phyloP scores from a whole-genome alignment of 2,113 vertebrate genomes.

The pig (Sus scrofa) region DNA sequence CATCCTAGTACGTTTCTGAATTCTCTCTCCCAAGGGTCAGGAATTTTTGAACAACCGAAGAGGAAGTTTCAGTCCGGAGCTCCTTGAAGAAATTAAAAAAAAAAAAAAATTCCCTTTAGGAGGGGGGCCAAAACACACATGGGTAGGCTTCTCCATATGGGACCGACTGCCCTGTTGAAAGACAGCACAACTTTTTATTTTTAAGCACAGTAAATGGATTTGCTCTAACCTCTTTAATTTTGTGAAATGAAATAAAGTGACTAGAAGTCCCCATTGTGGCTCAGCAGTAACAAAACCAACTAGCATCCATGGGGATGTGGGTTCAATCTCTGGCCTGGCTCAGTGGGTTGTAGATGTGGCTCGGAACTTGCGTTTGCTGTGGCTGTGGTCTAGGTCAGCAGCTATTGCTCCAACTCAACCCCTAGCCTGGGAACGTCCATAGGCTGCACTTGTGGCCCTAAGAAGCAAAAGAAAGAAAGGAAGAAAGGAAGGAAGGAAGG shows the following conservation, averaged over 20 bases:
- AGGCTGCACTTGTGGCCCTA: no score
- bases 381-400: no score
- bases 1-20: conserved; percentile 1
- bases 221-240: neutral
- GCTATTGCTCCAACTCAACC: no score
- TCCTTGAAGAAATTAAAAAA: neutral
- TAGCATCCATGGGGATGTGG: no score
- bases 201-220: neutral
- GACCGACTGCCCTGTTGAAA: neutral
- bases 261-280: no score
- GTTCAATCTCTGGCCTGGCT: no score
- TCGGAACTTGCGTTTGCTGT: no score
- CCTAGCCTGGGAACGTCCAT: no score
- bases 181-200: neutral
- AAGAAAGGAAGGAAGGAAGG: no score
- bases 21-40: neutral
- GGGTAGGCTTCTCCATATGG: neutral
- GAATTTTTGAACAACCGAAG: neutral
- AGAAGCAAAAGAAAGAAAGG: no score
- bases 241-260: neutral
- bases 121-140: neutral
- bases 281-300: no score
- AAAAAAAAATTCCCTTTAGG: neutral
- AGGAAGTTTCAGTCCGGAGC: neutral
- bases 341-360: no score